Conservation (phyloP, 2,888 invertebrate genomes). For the Harpagoxenus sublaevis region DNA sequence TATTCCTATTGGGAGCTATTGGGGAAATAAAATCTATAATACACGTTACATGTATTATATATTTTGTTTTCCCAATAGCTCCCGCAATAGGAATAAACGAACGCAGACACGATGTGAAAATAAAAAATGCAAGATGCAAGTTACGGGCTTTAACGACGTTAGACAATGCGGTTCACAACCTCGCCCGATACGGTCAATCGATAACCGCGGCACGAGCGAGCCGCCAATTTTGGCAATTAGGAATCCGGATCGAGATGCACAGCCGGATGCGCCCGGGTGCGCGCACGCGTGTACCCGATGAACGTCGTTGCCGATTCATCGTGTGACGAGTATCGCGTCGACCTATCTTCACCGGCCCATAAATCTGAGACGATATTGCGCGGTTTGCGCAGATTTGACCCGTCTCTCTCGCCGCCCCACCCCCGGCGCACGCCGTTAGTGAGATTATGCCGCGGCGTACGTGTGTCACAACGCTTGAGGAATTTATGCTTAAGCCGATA, state of each 20-base stretch:
- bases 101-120: background rate
- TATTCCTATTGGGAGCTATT: too few species aligned
- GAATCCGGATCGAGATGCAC: conserved; percentile 73
- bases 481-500: conserved; percentile 86
- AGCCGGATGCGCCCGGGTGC: conserved; percentile 43
- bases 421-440: conserved; percentile 74
- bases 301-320: conserved; percentile 76
- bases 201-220: conserved; percentile 49
- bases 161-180: conserved; percentile 18
- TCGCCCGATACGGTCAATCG: conserved; percentile 6
- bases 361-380: conserved; percentile 83
- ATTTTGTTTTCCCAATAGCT: too few species aligned
- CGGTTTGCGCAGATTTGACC: conserved; percentile 75
- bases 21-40: too few species aligned
- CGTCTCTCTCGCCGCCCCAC: conserved; percentile 60
- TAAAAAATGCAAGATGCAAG: background rate
- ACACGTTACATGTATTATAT: too few species aligned
- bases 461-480: conserved; percentile 83
- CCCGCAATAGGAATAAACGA: too few species aligned
- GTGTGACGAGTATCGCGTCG: conserved; percentile 78
- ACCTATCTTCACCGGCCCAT: conserved; percentile 78
- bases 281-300: conserved; percentile 58
- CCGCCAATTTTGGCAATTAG: conserved; percentile 80
- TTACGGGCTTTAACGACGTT: background rate
- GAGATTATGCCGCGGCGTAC: conserved; percentile 82